phyloP scores from a whole-genome alignment of 2,797 vertebrate genomes.

The Anniella stebbinsi region DNA sequence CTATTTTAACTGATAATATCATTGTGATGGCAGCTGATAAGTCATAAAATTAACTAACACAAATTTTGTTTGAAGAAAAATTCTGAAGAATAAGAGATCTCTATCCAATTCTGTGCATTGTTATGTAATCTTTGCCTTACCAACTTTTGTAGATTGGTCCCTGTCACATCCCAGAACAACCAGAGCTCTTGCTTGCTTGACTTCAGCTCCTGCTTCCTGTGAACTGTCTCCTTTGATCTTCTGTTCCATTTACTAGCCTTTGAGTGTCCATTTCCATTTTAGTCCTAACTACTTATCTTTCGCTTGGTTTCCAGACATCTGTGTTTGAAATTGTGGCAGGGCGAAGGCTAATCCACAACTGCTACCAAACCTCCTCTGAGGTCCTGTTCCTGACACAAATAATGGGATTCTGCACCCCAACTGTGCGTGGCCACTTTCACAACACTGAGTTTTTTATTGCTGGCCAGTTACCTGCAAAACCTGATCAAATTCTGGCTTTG shows the following conservation, averaged over 20 bases:
- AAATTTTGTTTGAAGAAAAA: neutral
- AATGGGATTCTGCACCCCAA: neutral
- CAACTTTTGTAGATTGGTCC: neutral
- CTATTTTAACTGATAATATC: neutral
- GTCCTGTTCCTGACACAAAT: neutral
- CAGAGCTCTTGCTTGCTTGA: neutral
- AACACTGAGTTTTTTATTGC: neutral
- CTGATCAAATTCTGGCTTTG: slow-evolving; percentile 94
- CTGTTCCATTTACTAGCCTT: neutral
- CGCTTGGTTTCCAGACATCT: neutral
- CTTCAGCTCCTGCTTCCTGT: neutral
- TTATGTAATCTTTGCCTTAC: neutral
- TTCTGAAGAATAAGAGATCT: neutral
- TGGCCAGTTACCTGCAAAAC: slow-evolving; percentile 88
- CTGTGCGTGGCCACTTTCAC: too few species aligned
- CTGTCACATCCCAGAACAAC: neutral
- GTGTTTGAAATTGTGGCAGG: too few species aligned
- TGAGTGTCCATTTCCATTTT: neutral
- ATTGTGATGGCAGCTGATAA: neutral
- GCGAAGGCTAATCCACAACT: neutral
- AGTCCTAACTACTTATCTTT: neutral
- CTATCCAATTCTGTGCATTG: neutral
- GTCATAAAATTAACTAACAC: neutral
- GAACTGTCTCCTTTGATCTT: neutral
- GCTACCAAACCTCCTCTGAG: neutral